Percentiles rank a stretch among this genome's conserved stretches.
Evolutionary conservation across 1,140 invertebrate species (phyloP).

Genomic region (Scaptomyza hsui): DNA sequence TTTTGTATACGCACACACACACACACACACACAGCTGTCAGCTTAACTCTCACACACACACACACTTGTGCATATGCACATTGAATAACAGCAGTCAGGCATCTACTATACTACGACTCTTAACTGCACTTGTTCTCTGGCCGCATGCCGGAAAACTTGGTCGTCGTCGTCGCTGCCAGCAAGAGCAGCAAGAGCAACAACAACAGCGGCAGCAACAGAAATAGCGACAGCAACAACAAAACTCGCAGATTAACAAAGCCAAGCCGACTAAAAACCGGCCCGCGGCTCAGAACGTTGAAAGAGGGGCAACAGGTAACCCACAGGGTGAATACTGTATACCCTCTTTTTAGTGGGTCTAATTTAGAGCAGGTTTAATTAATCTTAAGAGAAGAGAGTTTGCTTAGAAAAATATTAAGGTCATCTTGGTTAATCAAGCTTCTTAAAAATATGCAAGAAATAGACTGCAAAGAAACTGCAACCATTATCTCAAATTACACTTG

Average conservation of each 20-base stretch:
- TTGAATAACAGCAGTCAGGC: conserved; percentile 70
- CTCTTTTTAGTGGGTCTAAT: neutral
- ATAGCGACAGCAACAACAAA: neutral
- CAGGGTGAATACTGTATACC: neutral
- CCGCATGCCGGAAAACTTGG: conserved; percentile 58
- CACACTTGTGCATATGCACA: conserved; percentile 57
- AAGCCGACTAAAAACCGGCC: conserved; percentile 16
- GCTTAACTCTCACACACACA: conserved; percentile 6
- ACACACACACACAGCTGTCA: conserved; percentile 24
- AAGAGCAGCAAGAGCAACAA: conserved; percentile 1
- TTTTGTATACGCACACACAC: conserved; percentile 49
- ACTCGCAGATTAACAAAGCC: conserved; percentile 14
- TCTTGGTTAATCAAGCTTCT: too few relatives aligned
- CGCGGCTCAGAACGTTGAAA: too few relatives aligned
- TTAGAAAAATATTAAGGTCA: too few relatives aligned
- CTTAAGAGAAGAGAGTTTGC: neutral
- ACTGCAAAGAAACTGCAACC: neutral
- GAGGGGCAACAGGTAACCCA: neutral
- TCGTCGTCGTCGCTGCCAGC: conserved; percentile 35
- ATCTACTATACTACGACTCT: conserved; percentile 17
- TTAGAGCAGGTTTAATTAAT: neutral
- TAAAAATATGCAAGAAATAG: neutral
- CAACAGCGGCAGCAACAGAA: too few relatives aligned
- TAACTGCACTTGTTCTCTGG: conserved; percentile 71
- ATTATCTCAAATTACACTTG: neutral